These are phyloP conservation scores for Thamnaconus septentrionalis DNA, from an alignment of 2,113 vertebrate species.

Conservation along the genomic window DNA sequence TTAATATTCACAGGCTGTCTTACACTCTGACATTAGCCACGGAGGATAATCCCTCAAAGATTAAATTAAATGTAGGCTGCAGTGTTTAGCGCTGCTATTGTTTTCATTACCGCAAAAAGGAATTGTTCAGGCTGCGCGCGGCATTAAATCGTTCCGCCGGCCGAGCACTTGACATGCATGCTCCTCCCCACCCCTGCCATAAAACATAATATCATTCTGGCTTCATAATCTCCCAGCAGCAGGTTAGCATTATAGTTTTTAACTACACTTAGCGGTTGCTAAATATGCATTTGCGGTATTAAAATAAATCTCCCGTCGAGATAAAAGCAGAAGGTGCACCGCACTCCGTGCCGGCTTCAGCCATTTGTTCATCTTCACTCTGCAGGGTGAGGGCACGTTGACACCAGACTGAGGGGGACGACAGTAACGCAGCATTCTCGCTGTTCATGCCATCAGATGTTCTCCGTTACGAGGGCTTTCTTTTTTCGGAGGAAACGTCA, in stretches of 20 bases:
- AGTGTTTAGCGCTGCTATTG: constrained; percentile 76
- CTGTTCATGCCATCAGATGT: constrained; percentile 32
- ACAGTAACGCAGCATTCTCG: constrained; percentile 34
- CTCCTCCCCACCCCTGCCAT: constrained; percentile 37
- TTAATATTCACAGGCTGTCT: constrained; percentile 71
- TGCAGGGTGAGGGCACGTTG: constrained; percentile 4
- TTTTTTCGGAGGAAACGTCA: constrained; percentile 31
- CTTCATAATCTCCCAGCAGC: constrained; percentile 73
- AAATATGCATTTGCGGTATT: constrained; percentile 74
- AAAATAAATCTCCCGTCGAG: constrained; percentile 71
- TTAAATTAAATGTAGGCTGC: constrained; percentile 78
- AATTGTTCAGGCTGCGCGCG: constrained; percentile 53
- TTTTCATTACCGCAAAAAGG: constrained; percentile 75
- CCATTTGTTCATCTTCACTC: constrained; percentile 31
- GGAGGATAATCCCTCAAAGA: constrained; percentile 75
- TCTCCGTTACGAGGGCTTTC: constrained; percentile 33
- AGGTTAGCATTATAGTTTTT: constrained; percentile 77
- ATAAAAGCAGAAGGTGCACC: constrained; percentile 74
- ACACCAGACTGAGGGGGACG: not conserved
- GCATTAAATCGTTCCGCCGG: constrained; percentile 55
- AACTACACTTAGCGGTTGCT: constrained; percentile 72
- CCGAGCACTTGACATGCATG: constrained; percentile 45
- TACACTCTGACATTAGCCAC: constrained; percentile 66
- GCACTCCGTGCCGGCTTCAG: constrained; percentile 25
- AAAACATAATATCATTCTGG: constrained; percentile 64